phyloP scores from a whole-genome alignment of 53 echinoderm and acorn worm species.

The Stichopus horrens region DNA sequence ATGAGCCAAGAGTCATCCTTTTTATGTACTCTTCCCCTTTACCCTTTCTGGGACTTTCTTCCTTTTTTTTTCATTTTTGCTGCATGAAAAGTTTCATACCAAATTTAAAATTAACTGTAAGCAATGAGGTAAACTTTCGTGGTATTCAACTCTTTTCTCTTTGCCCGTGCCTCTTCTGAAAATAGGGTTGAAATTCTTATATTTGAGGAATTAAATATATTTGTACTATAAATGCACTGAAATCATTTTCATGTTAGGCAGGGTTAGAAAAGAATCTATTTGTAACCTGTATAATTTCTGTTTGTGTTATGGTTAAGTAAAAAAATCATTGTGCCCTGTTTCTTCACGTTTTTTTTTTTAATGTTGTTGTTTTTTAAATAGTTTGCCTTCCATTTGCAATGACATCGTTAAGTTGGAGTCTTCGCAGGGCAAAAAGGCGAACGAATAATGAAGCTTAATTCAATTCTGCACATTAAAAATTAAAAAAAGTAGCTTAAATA shows the following conservation, averaged over 20 bases:
- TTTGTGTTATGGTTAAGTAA: background rate
- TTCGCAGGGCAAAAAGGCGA: too few relatives aligned
- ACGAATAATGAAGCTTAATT: too few relatives aligned
- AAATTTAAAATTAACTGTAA: background rate
- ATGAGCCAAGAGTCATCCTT: background rate
- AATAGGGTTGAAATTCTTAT: conserved; percentile 15
- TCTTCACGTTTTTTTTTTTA: background rate
- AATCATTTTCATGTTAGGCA: conserved; percentile 30
- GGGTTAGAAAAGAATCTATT: background rate
- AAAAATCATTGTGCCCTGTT: background rate
- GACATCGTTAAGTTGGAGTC: too few relatives aligned
- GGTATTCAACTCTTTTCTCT: background rate
- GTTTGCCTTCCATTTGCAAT: background rate
- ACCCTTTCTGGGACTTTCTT: background rate
- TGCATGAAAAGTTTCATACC: background rate
- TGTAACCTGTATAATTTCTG: background rate
- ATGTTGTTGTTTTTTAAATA: background rate
- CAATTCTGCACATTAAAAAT: background rate
- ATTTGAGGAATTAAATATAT: conserved; percentile 6
- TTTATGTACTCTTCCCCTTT: background rate
- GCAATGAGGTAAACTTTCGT: background rate
- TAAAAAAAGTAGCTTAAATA: background rate
- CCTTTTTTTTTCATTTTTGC: background rate
- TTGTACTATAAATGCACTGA: conserved; percentile 42
- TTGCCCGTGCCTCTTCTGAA: background rate